These are phyloP conservation scores for Apodemus sylvaticus DNA, from an alignment of 2,113 vertebrate species.

Conservation along the genomic window DNA sequence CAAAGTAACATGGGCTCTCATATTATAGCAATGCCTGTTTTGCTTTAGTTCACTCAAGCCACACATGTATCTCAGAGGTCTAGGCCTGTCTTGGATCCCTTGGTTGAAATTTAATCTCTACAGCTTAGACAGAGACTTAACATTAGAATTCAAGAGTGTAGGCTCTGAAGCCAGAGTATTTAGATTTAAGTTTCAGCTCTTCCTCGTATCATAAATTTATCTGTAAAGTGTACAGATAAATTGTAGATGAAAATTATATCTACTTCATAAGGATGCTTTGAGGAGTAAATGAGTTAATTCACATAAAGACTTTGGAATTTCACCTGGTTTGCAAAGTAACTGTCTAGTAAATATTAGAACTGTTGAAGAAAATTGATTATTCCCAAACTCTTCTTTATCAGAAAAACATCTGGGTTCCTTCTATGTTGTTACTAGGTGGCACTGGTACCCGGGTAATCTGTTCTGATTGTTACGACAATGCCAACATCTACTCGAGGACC, in stretches of 20 bases:
- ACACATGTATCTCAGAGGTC: not conserved
- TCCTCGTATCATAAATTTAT: not conserved
- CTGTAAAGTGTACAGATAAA: not conserved
- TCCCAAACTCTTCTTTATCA: not conserved
- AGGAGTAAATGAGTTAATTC: not conserved
- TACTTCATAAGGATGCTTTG: not conserved
- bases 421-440: constrained; percentile 73
- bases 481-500: constrained; percentile 94
- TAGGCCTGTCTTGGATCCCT: not conserved
- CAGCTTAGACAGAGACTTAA: not conserved
- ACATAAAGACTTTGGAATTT: constrained; percentile 20
- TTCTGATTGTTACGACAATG: constrained; percentile 97
- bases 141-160: not conserved
- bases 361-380: not conserved
- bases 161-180: not conserved
- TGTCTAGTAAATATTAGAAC: not conserved
- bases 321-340: not conserved
- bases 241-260: not conserved
- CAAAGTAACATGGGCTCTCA: not conserved
- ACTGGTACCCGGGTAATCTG: constrained; percentile 92
- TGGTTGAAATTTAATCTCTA: not conserved
- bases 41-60: constrained; percentile 5
- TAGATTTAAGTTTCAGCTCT: not conserved
- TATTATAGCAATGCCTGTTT: not conserved
- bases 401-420: not conserved